Evolutionary conservation across 2,113 vertebrate species (phyloP), one percentile per base, ranked within the genome.

Genomic region (Tamias sibiricus): DNA sequence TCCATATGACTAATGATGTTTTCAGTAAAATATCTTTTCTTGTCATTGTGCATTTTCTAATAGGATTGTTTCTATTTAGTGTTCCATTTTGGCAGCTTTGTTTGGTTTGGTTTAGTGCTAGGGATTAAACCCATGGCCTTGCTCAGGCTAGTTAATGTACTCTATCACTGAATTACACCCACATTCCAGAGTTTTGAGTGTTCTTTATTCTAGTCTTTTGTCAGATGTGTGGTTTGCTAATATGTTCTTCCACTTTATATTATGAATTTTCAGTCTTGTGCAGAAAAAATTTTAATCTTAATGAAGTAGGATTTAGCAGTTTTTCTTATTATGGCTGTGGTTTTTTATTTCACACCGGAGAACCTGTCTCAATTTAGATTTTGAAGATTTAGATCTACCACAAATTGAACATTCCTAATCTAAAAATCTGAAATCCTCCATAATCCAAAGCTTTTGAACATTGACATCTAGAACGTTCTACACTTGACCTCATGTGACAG

Each of bases 251-350:
- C 26, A 32, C 35, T 86, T 49, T 75, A 8, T 40, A 81, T 35
- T 57, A 75, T 75, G 22, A 68, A 13, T 76, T 93, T 90, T 52
- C 12, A 35, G 85, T 81, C 74, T 66, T 2, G 77, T 28, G 37
- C 42, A 75, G 59, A 81, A 93, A 54, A 66, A 6, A 59, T 69
- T 92, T 69, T 93, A 64, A 83, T 81, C 62, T 87, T 82, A 90
- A 57, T 77, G n/a, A 66, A 54, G 20, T 64, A 54, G 20, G 82
- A 47, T 47, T 77, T 64, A 68, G 74, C 54, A 52, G 8, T 24
- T 76, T 96, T 79, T 83, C 44, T 24, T 72, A 77, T 68, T 66
- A 20, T 79, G 32, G 24, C 16, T 26, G 26, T 30, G 26, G n/a
- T 88, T 92, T 84, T 92, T 92, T 68, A 26, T 85, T 59, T 66